Conservation (phyloP, 2,113 vertebrate species). For the Mola mola region DNA sequence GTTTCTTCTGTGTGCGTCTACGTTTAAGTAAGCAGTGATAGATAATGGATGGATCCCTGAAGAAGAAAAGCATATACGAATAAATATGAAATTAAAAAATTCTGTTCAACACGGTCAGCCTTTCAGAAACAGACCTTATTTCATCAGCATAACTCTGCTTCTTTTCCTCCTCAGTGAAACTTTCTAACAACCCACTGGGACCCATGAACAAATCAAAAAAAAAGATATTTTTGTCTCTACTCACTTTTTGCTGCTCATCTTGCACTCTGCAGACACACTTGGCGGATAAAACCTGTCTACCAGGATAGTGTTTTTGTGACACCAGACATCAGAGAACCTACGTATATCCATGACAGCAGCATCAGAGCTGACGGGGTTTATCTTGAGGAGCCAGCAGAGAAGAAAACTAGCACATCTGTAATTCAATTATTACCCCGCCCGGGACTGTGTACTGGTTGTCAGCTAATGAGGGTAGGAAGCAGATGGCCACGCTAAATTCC, state of each 20-base stretch:
- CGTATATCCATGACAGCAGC: slow-evolving; percentile 10
- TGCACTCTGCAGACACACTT: not conserved
- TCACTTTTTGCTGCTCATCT: not conserved
- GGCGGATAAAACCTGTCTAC: not conserved
- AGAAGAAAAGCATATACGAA: no score
- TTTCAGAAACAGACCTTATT: no score
- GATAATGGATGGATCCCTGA: no score
- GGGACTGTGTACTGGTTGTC: not conserved
- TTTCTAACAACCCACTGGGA: no score
- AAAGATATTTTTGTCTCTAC: not conserved
- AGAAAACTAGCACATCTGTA: slow-evolving; percentile 6
- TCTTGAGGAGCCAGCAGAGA: slow-evolving; percentile 10
- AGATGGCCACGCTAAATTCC: not conserved
- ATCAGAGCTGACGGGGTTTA: slow-evolving; percentile 18
- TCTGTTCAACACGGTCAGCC: no score
- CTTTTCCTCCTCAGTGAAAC: no score
- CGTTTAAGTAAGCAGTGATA: no score
- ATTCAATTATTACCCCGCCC: not conserved
- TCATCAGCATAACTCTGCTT: no score
- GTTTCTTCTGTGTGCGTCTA: no score
- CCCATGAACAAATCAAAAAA: no score
- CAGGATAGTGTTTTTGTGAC: slow-evolving; percentile 11
- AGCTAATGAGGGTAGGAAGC: slow-evolving; percentile 19
- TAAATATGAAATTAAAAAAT: no score
- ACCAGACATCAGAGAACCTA: slow-evolving; percentile 19